phyloP scores from a whole-genome alignment of 2,888 invertebrate species.

The Limnephilus marmoratus region DNA sequence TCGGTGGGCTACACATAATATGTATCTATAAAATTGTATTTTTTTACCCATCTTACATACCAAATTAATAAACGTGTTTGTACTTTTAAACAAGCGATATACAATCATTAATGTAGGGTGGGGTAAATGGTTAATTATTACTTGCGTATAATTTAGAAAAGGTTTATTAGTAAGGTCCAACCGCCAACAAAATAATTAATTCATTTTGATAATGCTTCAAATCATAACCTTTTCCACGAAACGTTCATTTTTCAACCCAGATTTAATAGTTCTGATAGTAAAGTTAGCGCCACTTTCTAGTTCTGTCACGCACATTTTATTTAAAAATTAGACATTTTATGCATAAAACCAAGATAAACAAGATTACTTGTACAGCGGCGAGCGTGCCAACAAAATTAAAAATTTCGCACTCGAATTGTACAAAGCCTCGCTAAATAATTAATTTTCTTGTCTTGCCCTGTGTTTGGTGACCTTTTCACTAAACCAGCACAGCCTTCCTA shows the following conservation, averaged over 20 bases:
- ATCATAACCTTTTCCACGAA: too few relatives aligned
- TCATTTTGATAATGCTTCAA: too few relatives aligned
- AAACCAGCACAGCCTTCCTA: not conserved
- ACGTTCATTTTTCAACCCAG: not conserved
- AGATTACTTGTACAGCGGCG: not conserved
- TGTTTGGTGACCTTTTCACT: not conserved
- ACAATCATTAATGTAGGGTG: too few relatives aligned
- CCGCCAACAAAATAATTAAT: too few relatives aligned
- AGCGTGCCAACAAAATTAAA: not conserved
- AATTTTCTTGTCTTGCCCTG: not conserved
- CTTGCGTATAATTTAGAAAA: too few relatives aligned
- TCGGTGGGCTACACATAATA: too few relatives aligned
- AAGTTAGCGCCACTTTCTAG: not conserved
- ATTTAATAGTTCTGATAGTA: not conserved
- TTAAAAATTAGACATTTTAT: not conserved
- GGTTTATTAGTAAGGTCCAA: too few relatives aligned
- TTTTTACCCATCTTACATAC: too few relatives aligned
- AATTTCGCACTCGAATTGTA: not conserved
- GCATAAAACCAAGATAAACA: not conserved
- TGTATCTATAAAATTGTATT: too few relatives aligned
- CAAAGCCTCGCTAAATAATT: not conserved
- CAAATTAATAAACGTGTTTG: too few relatives aligned
- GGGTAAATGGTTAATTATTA: too few relatives aligned
- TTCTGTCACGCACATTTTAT: not conserved
- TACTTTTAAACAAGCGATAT: too few relatives aligned